Conservation (phyloP, 30 jellyfish, hydroid and myxozoan genomes). For the Pseudorhiza aurosa region DNA sequence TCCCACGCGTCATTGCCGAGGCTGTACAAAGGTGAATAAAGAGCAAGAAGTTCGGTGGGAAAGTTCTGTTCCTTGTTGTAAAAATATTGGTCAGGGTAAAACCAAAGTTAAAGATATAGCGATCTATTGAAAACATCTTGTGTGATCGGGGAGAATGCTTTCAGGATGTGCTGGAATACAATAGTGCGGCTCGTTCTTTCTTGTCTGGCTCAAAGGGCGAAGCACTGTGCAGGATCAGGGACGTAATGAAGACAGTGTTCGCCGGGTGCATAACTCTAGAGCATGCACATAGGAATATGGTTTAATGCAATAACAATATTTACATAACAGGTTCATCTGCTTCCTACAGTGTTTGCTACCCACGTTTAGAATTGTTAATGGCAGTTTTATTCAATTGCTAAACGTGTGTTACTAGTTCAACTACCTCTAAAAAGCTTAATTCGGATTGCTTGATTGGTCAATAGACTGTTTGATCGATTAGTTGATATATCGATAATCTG, state of each 20-base stretch:
- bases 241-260: neutral
- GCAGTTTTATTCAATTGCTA: too few species aligned
- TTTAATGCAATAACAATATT: too few species aligned
- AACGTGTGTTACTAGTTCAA: too few species aligned
- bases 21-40: neutral
- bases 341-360: too few species aligned
- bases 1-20: conserved; percentile 34
- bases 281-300: too few species aligned
- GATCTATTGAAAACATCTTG: conserved; percentile 46
- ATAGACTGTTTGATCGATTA: too few species aligned
- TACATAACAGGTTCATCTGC: too few species aligned
- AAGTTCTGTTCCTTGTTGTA: conserved; percentile 37
- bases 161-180: conserved; percentile 12
- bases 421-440: too few species aligned
- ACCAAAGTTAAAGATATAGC: conserved; percentile 8
- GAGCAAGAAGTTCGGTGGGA: conserved; percentile 7
- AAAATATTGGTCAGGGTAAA: conserved; percentile 29
- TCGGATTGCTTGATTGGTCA: too few species aligned
- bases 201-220: neutral
- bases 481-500: too few species aligned
- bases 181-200: conserved; percentile 7
- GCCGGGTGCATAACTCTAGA: too few species aligned
- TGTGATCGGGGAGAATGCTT: conserved; percentile 20
- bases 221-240: neutral
- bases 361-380: too few species aligned